A percentile compares a stretch with the other conserved stretches of the same genome.
phyloP scores from a whole-genome alignment of 2,797 vertebrate species.

The Lerista edwardsae region DNA sequence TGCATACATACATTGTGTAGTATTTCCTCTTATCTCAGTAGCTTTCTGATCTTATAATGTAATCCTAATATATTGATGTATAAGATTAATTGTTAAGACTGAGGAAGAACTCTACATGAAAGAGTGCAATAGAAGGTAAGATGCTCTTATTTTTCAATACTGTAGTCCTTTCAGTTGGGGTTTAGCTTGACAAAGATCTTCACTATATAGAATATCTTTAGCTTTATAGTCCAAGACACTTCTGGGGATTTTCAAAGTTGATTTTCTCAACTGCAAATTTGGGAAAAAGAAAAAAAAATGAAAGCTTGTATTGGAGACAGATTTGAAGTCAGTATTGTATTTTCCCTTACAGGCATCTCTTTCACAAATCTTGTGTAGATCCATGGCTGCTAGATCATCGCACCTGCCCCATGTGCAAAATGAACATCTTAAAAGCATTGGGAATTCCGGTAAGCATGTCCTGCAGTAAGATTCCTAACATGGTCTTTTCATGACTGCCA shows the following conservation, averaged over 20 bases:
- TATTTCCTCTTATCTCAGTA: background rate
- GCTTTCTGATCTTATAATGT: background rate
- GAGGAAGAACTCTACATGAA: too few relatives aligned
- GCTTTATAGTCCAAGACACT: background rate
- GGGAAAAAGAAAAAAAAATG: background rate
- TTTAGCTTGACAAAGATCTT: background rate
- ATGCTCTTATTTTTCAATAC: background rate
- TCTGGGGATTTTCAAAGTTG: background rate
- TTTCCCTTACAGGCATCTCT: conserved; percentile 89
- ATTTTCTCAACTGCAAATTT: background rate
- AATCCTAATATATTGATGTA: too few relatives aligned
- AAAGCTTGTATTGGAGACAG: background rate
- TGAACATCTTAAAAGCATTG: conserved; percentile 99
- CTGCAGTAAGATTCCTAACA: background rate
- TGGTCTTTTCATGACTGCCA: background rate
- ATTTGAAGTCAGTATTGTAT: conserved; percentile 66
- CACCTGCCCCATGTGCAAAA: conserved; percentile 99
- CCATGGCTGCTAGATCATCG: conserved; percentile 98
- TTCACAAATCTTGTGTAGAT: conserved; percentile 98
- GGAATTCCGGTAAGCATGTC: conserved; percentile 89
- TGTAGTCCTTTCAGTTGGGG: background rate
- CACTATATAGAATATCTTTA: background rate
- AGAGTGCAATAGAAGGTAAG: too few relatives aligned
- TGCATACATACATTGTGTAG: background rate
- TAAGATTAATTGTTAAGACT: too few relatives aligned